Evolutionary conservation across 1,140 invertebrate genomes (phyloP), one percentile per base, ranked within the genome.

Genomic region (Drosophila saltans): DNA sequence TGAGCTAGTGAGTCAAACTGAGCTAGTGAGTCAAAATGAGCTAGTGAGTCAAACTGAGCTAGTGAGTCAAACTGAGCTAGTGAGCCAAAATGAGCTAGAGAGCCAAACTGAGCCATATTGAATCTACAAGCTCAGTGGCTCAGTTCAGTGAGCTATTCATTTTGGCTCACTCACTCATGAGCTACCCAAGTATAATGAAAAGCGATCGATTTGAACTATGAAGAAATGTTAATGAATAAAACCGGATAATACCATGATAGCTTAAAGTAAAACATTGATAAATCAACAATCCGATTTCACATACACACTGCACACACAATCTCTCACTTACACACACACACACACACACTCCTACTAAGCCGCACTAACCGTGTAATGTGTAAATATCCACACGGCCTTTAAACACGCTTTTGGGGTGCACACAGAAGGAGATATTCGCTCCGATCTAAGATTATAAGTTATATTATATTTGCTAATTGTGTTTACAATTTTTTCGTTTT

Each of bases 311-410:
- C 24, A 26, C 11, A 52, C 52, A 60, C 39, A 16, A 16, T 16
- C 16, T 16, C 16, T n/a, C 2, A 66, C 26, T 6, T 45, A 55
- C 56, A 48, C 41, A 56, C 36, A n/a, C 45, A 57, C 40, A 36
- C 61, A 39, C 61, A 58, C 28, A n/a, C 52, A 41, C 28, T 39
- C 11, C 45, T 68, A 70, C 61, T 33, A 41, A 33, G 7, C n/a
- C 57, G 16, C 56, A 61, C 36, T 72, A 61, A 75, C 59, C 48
- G 63, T 75, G 64, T 72, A 72, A 36, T 41, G 66, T 71, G 7
- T 45, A 48, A 64, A 64, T 45, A 33, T n/a, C 7, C 30, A 64
- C 40, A 62, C 41, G 62, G 62, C 63, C 39, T 48, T 58, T 36
- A 33, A 66, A 68, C 39, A 68, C 26, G 60, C 70, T 76, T 73